phyloP scores from a whole-genome alignment of 2,888 invertebrate genomes.

The Drosophila fungiperda region DNA sequence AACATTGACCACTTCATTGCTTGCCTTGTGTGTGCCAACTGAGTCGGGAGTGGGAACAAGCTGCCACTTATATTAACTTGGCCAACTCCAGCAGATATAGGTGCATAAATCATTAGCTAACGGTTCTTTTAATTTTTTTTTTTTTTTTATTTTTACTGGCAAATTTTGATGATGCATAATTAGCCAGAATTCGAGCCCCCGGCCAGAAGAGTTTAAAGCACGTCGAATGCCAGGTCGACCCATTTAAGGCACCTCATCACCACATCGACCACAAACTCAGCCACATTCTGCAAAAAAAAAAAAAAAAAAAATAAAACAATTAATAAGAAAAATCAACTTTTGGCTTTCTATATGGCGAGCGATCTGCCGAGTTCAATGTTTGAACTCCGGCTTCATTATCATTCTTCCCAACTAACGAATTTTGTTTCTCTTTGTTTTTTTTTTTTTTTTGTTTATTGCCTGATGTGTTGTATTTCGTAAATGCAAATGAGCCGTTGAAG shows the following conservation, averaged over 20 bases:
- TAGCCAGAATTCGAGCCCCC: slow-evolving; percentile 24
- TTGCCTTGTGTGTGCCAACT: slow-evolving; percentile 43
- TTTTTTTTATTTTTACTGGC: slow-evolving; percentile 11
- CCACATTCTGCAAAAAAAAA: slow-evolving; percentile 18
- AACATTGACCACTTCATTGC: slow-evolving; percentile 42
- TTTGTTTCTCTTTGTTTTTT: slow-evolving; percentile 4
- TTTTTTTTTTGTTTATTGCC: slow-evolving; percentile 1
- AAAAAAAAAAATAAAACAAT: background rate
- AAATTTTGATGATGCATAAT: slow-evolving; percentile 45
- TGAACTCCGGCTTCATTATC: slow-evolving; percentile 60
- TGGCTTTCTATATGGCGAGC: slow-evolving; percentile 49
- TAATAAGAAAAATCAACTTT: slow-evolving; percentile 3
- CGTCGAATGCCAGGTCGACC: slow-evolving; percentile 51
- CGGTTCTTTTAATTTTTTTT: slow-evolving; percentile 46
- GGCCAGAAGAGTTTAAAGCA: slow-evolving; percentile 68
- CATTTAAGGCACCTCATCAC: slow-evolving; percentile 32
- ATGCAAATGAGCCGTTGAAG: slow-evolving; percentile 41
- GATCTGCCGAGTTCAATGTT: slow-evolving; percentile 54
- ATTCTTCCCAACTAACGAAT: slow-evolving; percentile 40
- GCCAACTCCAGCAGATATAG: background rate
- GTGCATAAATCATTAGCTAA: slow-evolving; percentile 69
- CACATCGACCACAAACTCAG: background rate
- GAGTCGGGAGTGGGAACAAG: slow-evolving; percentile 36
- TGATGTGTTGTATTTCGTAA: slow-evolving; percentile 24
- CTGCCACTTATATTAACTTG: slow-evolving; percentile 73